Evolutionary conservation across 1,140 invertebrate genomes (phyloP), one percentile per base, ranked within the genome.

Genomic region (Solenopsis fugax): DNA sequence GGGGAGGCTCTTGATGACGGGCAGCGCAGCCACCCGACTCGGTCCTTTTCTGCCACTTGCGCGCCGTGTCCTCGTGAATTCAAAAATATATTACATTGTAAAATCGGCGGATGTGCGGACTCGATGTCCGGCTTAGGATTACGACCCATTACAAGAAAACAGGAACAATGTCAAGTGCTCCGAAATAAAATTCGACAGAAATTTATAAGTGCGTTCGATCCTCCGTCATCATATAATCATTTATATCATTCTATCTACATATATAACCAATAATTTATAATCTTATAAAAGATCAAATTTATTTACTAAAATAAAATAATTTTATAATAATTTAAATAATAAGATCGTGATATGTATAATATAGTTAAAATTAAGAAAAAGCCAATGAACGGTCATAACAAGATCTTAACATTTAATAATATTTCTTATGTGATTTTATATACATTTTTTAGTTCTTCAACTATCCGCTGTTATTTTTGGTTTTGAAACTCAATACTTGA

Each of bases 21-120:
- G 48, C n/a, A 4, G 41, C n/a, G 45, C 24, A 13, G 80, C 29
- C n/a, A 29, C 41, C 48, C 24, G 29, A 73, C n/a, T 60, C 18
- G 72, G 37, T 50, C 13, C 7, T 71, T 45, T 41, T 52, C 80
- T 41, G 21, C 34, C 54, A 34, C 67, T 45, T 81, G 37, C 34
- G 7, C 16, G n/a, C 16, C 13, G 48, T 60, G 62, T 85, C 58
- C 71, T 64, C 82, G 48, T 65, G 62, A 77, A 76, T 58, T 67
- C 81, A 71, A 87, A 87, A 87, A 87, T 87, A 87, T 87, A 86
- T 87, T 77, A 56, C 87, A 56, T 87, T 85, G 72, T 85, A 86
- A 87, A 87, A 67, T 65, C 71, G 52, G 13, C 41, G 29, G 45
- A 29, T 48, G 54, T 41, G 67, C 52, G 67, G 48, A 34, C 41